phyloP scores from a whole-genome alignment of 2,113 vertebrate species.

The Vulpes ferrilata region DNA sequence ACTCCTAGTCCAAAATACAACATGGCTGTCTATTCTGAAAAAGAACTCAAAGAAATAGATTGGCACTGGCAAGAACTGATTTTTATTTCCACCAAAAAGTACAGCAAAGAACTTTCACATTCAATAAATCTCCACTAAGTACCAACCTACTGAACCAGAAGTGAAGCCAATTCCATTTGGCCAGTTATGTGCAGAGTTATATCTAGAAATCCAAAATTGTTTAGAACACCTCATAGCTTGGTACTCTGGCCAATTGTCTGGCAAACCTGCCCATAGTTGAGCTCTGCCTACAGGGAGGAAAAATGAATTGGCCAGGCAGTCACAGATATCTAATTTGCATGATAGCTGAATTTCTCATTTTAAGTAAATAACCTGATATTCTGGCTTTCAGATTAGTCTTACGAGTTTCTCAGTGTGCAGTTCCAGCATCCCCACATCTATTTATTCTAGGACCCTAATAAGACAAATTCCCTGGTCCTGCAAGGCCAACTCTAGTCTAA shows the following conservation, averaged over 20 bases:
- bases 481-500: background rate
- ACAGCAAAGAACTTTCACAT: constrained; percentile 53
- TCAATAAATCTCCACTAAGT: constrained; percentile 57
- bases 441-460: background rate
- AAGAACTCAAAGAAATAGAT: constrained; percentile 55
- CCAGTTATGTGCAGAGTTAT: background rate
- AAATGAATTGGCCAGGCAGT: constrained; percentile 29
- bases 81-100: constrained; percentile 59
- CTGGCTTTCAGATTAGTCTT: background rate
- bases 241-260: background rate
- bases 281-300: background rate
- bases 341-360: background rate
- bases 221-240: background rate
- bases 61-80: constrained; percentile 51
- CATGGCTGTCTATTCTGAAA: background rate
- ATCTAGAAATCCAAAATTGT: background rate
- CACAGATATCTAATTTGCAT: constrained; percentile 37
- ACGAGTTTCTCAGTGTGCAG: background rate
- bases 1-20: background rate
- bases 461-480: background rate
- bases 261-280: background rate
- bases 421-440: background rate
- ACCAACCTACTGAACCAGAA: constrained; percentile 48
- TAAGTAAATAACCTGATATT: constrained; percentile 32
- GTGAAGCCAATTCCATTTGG: constrained; percentile 43